Evolutionary conservation across 2,113 vertebrate species (phyloP).

Genomic region (Aplodontia rufa): DNA sequence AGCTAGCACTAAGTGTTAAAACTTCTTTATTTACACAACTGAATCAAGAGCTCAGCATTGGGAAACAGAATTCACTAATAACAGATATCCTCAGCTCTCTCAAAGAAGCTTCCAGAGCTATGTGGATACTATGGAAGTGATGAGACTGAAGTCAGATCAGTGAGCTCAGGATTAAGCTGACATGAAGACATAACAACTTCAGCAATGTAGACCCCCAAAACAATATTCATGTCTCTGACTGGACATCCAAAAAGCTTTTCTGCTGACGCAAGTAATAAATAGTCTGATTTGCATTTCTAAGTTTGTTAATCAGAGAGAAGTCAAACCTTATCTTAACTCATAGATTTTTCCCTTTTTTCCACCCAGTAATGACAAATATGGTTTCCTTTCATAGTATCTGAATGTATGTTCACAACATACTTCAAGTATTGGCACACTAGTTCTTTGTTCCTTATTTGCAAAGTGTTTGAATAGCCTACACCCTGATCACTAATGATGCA

Average conservation of each 20-base stretch:
- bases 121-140: conserved; percentile 2
- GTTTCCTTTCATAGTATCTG: not conserved
- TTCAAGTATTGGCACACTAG: not conserved
- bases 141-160: not conserved
- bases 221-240: not conserved
- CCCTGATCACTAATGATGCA: not conserved
- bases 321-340: not conserved
- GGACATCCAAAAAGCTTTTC: conserved; percentile 27
- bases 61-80: not conserved
- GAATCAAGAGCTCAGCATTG: not conserved
- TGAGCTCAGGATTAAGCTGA: not conserved
- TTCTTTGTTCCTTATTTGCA: not conserved
- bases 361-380: not conserved
- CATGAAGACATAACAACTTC: not conserved
- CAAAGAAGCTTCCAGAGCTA: not conserved
- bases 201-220: not conserved
- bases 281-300: conserved; percentile 23
- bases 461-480: not conserved
- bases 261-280: not conserved
- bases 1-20: conserved; percentile 27
- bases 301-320: not conserved
- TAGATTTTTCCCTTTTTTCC: not conserved
- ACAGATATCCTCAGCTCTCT: not conserved
- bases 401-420: not conserved
- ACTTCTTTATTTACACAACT: not conserved